Base-by-base conservation (phyloP, 2,113 vertebrate species). In the Pluvianellus socialis region DNA sequence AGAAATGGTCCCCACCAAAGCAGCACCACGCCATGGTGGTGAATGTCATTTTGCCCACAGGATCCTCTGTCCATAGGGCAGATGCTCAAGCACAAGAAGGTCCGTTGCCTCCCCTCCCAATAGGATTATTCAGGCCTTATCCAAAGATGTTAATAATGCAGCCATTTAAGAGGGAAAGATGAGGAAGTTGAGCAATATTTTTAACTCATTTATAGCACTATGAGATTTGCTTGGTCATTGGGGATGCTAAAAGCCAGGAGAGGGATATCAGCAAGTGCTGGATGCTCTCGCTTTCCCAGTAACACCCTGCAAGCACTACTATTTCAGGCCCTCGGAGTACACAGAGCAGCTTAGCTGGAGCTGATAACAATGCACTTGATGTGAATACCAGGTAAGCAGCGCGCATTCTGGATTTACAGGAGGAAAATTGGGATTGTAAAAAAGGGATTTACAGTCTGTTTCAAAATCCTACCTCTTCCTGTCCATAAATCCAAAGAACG, bases 401-500 rank as follows among this genome's bases (percentile, higher is more conserved):
- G 3, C 0, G 5, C 89, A 83, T 66, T 86, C 56, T 61, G 90
- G 89, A 87, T 84, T 92, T 87, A 66, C 92, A 80, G 90, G 90
- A 90, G 92, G 95, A 96, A 96, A 96, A 96, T 83, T 87, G 72
- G 89, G 92, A 45, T 52, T 96, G 95, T 94, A 94, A 96, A 96
- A 90, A 59, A 66, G 95, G 92, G 92, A 94, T 96, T 96, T 96
- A 90, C 95, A 94, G 95, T 94, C 95, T 94, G 92, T 92, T 94
- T 83, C 95, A 47, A 94, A 96, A 94, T 79, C 95, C 92, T 79
- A 79, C 89, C 89, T 90, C 92, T 96, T 96, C 95, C 95, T 92
- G 92, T 19, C 82, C 77, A 56, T 94, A 94, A 96, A 96, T 75
- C 89, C 90, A 83, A 79, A 50, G 82, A 92, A 84, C 24, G 62